Conservation (phyloP, 2,113 vertebrate species). For the Scortum barcoo region DNA sequence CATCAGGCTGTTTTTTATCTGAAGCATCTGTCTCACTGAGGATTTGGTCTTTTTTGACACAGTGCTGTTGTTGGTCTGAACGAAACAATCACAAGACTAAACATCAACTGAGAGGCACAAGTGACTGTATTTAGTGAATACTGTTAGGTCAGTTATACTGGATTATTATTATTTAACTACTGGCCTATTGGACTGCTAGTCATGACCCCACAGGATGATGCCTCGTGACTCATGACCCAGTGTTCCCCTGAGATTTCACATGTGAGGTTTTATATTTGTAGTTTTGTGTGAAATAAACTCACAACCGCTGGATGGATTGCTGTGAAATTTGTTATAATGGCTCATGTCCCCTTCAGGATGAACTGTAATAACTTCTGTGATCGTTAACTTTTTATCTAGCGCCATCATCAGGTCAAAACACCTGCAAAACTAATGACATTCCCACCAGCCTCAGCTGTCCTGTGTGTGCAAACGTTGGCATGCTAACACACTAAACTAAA, state of each 20-base stretch:
- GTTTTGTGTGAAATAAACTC: no score
- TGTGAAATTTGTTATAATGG: neutral
- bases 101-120: neutral
- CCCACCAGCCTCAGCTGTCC: neutral
- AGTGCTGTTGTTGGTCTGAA: neutral
- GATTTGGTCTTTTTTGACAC: neutral
- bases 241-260: no score
- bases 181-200: no score
- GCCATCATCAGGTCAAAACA: neutral
- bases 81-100: neutral
- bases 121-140: neutral
- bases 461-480: neutral
- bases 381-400: neutral
- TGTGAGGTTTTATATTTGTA: no score
- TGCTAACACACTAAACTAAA: neutral
- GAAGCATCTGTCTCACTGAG: slow-evolving; percentile 5
- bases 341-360: neutral
- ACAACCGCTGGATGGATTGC: neutral
- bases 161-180: no score
- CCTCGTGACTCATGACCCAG: no score
- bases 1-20: neutral
- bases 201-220: no score
- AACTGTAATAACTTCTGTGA: neutral
- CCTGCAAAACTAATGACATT: neutral
- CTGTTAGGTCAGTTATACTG: no score